Percentiles rank a stretch among this genome's conserved stretches.
phyloP scores from a whole-genome alignment of 2,797 vertebrate species.

The Pachyuromys duprasi region DNA sequence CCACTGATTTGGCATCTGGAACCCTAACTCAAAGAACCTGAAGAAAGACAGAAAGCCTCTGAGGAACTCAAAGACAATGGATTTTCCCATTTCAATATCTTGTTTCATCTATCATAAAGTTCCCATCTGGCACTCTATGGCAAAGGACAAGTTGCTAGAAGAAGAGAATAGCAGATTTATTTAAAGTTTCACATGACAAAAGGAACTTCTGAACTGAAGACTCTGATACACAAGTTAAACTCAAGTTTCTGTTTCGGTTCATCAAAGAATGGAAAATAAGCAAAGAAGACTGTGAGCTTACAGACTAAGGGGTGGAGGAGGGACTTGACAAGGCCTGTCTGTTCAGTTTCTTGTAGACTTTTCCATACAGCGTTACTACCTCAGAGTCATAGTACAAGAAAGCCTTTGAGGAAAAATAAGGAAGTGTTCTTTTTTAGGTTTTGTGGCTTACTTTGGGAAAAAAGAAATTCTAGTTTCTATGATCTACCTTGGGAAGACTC shows the following conservation, averaged over 20 bases:
- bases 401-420: background rate
- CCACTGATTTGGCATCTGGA: background rate
- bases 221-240: background rate
- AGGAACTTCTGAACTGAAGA: background rate
- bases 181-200: background rate
- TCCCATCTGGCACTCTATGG: background rate
- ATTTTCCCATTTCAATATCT: background rate
- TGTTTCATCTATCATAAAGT: background rate
- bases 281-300: background rate
- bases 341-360: background rate
- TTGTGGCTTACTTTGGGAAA: background rate
- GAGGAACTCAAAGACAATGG: background rate
- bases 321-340: background rate
- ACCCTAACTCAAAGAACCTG: background rate
- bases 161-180: background rate
- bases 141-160: background rate
- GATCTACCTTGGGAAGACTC: background rate
- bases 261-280: background rate
- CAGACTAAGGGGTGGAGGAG: background rate
- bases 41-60: background rate
- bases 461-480: background rate
- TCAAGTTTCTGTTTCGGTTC: background rate
- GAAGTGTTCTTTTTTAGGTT: background rate
- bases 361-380: background rate
- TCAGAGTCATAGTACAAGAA: background rate